These are phyloP conservation scores for Alosa alosa DNA, from an alignment of 2,113 vertebrate genomes.

Conservation along the genomic window DNA sequence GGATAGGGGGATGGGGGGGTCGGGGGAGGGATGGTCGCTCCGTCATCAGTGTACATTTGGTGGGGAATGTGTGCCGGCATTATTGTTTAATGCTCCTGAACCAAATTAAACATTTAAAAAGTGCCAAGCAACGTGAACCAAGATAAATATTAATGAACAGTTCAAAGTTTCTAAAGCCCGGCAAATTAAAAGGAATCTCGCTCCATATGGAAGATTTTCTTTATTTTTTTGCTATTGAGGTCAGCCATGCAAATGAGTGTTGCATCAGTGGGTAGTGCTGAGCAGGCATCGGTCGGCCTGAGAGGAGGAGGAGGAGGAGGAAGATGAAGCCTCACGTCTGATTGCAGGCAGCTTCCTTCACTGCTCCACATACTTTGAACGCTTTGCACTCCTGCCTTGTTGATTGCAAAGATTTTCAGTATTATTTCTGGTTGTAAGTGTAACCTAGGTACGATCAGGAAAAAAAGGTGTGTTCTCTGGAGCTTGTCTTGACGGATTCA, in stretches of 20 bases:
- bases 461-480: background rate
- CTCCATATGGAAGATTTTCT: conserved; percentile 22
- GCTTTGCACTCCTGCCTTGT: background rate
- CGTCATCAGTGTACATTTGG: conserved; percentile 55
- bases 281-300: background rate
- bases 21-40: background rate
- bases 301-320: background rate
- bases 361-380: background rate
- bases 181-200: conserved; percentile 51
- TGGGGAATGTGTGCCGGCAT: conserved; percentile 51
- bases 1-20: background rate
- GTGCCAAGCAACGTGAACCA: conserved; percentile 55
- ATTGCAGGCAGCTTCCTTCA: background rate
- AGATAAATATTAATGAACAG: conserved; percentile 65
- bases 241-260: background rate
- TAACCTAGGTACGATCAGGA: background rate
- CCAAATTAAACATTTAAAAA: conserved; percentile 66
- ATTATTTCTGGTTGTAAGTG: background rate
- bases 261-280: background rate
- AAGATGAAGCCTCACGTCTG: background rate
- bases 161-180: conserved; percentile 52
- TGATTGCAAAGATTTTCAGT: background rate
- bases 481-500: background rate
- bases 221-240: background rate
- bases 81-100: conserved; percentile 63